Evolutionary conservation across 2,888 invertebrate genomes (phyloP).

Genomic region (Drosophila emarginata): DNA sequence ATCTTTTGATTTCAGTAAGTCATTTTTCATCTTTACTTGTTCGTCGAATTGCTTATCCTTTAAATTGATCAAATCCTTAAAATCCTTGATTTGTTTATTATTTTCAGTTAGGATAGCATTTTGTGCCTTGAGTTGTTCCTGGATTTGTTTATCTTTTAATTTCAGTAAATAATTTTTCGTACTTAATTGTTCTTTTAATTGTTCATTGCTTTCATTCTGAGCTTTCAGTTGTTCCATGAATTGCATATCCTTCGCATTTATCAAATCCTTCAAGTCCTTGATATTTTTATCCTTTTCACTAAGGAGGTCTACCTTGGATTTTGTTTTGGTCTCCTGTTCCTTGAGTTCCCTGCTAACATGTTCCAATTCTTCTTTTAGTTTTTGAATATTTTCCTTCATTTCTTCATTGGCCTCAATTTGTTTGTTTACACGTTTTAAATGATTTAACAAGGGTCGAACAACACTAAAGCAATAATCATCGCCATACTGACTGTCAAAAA

Average conservation of each 20-base stretch:
- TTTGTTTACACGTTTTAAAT: not conserved
- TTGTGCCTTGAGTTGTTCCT: no score
- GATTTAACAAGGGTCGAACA: no score
- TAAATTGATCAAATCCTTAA: not conserved
- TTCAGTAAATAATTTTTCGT: no score
- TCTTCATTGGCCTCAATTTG: not conserved
- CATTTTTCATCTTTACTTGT: no score
- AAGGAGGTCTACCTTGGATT: not conserved
- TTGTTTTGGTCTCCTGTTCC: not conserved
- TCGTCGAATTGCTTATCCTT: no score
- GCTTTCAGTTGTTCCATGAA: no score
- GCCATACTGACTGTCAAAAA: not conserved
- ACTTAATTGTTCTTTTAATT: no score
- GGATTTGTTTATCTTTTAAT: no score
- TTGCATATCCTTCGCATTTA: not conserved
- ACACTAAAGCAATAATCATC: not conserved
- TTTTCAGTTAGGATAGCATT: no score
- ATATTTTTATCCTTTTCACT: not conserved
- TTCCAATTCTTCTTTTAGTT: not conserved
- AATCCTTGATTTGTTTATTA: not conserved
- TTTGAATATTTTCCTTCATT: not conserved
- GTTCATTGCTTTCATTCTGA: no score
- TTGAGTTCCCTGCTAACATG: no score
- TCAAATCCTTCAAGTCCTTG: not conserved
- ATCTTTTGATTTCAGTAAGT: no score